Percentiles rank a stretch among this genome's conserved stretches.
Conservation (phyloP, 2,113 vertebrate genomes). For the Cnemophilus loriae region DNA sequence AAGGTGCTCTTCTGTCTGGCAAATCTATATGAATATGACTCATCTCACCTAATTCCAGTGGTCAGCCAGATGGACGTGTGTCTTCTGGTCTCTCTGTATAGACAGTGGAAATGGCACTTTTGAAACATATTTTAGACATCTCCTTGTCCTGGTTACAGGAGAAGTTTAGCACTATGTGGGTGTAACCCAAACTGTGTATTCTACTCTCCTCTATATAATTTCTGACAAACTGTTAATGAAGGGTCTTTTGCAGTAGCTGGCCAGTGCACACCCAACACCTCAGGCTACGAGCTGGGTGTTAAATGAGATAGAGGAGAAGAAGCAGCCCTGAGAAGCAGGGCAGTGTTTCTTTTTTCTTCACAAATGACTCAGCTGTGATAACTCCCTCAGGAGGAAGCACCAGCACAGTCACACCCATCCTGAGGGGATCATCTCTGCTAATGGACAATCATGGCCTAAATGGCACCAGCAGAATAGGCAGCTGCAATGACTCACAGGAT, state of each 20-base stretch:
- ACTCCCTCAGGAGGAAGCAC: background rate
- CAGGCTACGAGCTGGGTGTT: background rate
- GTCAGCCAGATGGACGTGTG: background rate
- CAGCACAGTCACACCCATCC: background rate
- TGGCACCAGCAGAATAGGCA: background rate
- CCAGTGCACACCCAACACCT: background rate
- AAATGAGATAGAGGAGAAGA: background rate
- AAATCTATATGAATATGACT: background rate
- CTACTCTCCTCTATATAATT: background rate
- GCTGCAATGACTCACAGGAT: background rate
- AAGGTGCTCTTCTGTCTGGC: background rate
- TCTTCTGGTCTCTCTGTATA: background rate
- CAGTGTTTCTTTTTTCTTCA: background rate
- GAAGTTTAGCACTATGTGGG: background rate
- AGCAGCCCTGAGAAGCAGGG: rapidly evolving
- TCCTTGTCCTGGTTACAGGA: background rate
- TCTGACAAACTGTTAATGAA: background rate
- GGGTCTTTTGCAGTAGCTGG: background rate
- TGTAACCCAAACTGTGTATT: background rate
- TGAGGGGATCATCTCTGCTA: background rate
- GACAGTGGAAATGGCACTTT: background rate
- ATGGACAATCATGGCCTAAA: background rate
- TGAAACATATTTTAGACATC: background rate
- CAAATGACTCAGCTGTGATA: background rate
- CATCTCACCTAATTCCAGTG: background rate